Percentiles rank a stretch among this genome's conserved stretches.
Evolutionary conservation across 2,888 invertebrate species (phyloP).

Genomic region (Parthenolecanium corni): DNA sequence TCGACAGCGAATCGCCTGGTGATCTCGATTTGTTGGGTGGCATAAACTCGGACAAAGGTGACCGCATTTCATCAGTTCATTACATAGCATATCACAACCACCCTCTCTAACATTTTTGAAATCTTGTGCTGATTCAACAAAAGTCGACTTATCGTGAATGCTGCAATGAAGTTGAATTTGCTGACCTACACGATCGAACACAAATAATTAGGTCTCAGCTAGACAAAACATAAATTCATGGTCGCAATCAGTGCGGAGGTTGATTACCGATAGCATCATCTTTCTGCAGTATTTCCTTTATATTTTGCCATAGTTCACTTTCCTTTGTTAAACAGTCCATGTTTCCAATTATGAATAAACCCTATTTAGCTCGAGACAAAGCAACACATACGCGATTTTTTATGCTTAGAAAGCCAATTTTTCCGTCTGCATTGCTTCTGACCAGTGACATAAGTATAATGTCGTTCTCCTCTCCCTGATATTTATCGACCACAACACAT

Average conservation of each 20-base stretch:
- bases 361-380: conserved; percentile 57
- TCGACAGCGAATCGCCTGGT: conserved; percentile 42
- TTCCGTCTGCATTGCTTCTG: conserved; percentile 54
- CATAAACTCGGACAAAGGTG: conserved; percentile 53
- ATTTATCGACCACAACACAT: conserved; percentile 62
- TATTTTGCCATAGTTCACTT: conserved; percentile 45
- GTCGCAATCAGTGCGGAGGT: background rate
- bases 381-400: conserved; percentile 67
- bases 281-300: conserved; percentile 42
- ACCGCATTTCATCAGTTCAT: conserved; percentile 45
- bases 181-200: conserved; percentile 24
- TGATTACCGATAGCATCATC: conserved; percentile 45
- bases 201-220: background rate
- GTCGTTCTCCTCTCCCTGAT: conserved; percentile 67
- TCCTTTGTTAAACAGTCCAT: conserved; percentile 48
- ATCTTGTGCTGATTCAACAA: conserved; percentile 34
- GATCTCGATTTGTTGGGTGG: conserved; percentile 48
- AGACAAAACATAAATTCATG: background rate
- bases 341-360: conserved; percentile 63
- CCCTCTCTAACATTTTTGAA: conserved; percentile 43
- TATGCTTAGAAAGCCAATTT: conserved; percentile 57
- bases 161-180: conserved; percentile 41
- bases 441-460: conserved; percentile 69
- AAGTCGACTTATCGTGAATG: conserved; percentile 42
- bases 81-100: conserved; percentile 50